Conservation (phyloP, 2,888 invertebrate genomes). For the Perizoma flavofasciatum region DNA sequence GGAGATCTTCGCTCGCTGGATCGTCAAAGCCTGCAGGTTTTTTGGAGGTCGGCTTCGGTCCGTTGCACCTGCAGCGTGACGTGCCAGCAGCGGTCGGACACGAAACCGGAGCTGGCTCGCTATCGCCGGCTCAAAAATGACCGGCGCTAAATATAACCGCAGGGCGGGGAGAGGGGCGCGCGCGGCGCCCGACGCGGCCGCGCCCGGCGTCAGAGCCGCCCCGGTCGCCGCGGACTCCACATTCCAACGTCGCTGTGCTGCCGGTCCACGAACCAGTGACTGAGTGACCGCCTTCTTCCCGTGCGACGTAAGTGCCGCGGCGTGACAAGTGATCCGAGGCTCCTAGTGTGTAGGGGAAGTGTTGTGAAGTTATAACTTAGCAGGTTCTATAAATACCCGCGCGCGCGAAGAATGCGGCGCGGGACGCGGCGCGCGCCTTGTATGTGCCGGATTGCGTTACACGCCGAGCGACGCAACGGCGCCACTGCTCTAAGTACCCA, state of each 20-base stretch:
- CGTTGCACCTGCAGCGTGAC: constrained; percentile 56
- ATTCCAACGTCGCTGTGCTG: constrained; percentile 86
- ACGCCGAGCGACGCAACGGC: constrained; percentile 38
- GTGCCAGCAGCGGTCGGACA: constrained; percentile 49
- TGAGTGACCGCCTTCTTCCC: constrained; percentile 80
- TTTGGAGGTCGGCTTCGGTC: constrained; percentile 16
- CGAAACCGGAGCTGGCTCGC: constrained; percentile 80
- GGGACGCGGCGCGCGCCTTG: constrained; percentile 61
- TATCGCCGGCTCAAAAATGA: constrained; percentile 72
- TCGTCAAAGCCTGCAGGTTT: neutral
- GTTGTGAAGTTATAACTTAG: constrained; percentile 41
- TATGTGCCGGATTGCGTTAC: constrained; percentile 77
- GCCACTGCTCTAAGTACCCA: constrained; percentile 37
- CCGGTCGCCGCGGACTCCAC: constrained; percentile 88
- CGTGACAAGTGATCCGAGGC: constrained; percentile 58
- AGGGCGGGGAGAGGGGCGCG: constrained; percentile 37
- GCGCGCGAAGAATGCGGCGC: constrained; percentile 57
- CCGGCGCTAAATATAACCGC: constrained; percentile 71
- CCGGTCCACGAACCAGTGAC: constrained; percentile 75
- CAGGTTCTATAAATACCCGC: constrained; percentile 64
- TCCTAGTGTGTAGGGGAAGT: constrained; percentile 57
- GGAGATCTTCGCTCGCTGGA: too few species aligned
- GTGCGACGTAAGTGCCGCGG: constrained; percentile 82
- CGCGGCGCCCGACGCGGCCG: constrained; percentile 44
- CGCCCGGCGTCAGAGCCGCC: constrained; percentile 84